Evolutionary conservation across 2,113 vertebrate species (phyloP).

Genomic region (Cyanoramphus novaezelandiae): DNA sequence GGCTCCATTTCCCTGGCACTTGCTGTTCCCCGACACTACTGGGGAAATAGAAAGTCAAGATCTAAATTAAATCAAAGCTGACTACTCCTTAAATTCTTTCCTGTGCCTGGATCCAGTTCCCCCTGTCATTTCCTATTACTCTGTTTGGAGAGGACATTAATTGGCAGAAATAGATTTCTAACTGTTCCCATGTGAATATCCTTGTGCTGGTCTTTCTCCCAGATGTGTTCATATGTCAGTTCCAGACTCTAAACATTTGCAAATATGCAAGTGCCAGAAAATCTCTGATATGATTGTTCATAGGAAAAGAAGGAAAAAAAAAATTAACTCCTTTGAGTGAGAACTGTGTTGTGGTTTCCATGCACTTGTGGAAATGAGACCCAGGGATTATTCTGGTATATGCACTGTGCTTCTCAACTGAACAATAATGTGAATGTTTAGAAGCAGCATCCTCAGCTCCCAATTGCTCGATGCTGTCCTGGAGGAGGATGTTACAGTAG

Average conservation of each 20-base stretch:
- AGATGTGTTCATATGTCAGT: background rate
- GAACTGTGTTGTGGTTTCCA: background rate
- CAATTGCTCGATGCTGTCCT: background rate
- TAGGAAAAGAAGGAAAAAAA: background rate
- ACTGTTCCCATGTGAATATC: background rate
- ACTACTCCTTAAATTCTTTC: background rate
- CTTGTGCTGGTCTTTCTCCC: background rate
- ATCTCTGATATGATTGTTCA: background rate
- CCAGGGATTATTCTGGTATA: background rate
- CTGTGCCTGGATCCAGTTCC: background rate
- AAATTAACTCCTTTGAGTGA: background rate
- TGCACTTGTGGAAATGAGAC: background rate
- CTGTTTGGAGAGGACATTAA: background rate
- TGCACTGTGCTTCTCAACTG: background rate
- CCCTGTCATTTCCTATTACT: background rate
- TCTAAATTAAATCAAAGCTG: background rate
- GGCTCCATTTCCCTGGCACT: background rate
- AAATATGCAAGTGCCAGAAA: background rate
- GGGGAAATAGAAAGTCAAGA: background rate
- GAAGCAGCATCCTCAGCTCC: background rate
- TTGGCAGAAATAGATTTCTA: background rate
- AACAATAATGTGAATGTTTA: background rate
- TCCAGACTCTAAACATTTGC: background rate
- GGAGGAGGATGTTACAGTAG: background rate
- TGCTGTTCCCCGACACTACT: background rate